Evolutionary conservation across 2,113 vertebrate species (phyloP), one percentile per base, ranked within the genome.

Genomic region (Piprites chloris): DNA sequence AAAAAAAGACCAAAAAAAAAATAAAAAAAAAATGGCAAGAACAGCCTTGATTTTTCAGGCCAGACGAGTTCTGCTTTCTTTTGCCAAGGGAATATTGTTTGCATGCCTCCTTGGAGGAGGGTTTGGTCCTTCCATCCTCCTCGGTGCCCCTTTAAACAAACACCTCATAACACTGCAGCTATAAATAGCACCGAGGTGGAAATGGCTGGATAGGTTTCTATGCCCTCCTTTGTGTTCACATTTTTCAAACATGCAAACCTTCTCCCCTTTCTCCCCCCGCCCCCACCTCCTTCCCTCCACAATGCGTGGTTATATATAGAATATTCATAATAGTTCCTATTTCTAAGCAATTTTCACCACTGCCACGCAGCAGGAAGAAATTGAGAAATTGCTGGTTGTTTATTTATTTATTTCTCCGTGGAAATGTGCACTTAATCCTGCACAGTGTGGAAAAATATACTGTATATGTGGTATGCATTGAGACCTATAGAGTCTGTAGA

Each of bases 141-240:
- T 10, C 50, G 16, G 95, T 92, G 94, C 95, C 94, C 95, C 94
- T 96, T 97, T 95, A 95, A 96, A 92, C 95, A 96, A 97, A 96
- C 92, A 96, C 91, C 89, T 96, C 73, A 11, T 93, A 87, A 87
- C 47, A 4, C 55, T 39, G 53, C 5, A 32, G 89, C 94, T 95
- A 96, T 93, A 96, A 97, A 97, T 96, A 97, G 94, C 94, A 65
- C 4, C 0, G 69, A 84, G 86, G 94, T 96, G 96, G 95, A 95
- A 96, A 93, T 89, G 77, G 83, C 90, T 95, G 93, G 93, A 6
- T 92, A 44, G 78, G 68, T 96, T 93, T 96, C 95, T 92, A 77
- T 95, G 86, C 92, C 83, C 65, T 93, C 96, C 86, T 94, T 96
- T 93, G 94, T 93, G 20, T 78, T 96, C 68, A 26, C 68, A 17